A percentile compares a stretch with the other conserved stretches of the same genome.
Evolutionary conservation across 1,140 invertebrate species (phyloP).

Genomic region (Dendroctonus valens): DNA sequence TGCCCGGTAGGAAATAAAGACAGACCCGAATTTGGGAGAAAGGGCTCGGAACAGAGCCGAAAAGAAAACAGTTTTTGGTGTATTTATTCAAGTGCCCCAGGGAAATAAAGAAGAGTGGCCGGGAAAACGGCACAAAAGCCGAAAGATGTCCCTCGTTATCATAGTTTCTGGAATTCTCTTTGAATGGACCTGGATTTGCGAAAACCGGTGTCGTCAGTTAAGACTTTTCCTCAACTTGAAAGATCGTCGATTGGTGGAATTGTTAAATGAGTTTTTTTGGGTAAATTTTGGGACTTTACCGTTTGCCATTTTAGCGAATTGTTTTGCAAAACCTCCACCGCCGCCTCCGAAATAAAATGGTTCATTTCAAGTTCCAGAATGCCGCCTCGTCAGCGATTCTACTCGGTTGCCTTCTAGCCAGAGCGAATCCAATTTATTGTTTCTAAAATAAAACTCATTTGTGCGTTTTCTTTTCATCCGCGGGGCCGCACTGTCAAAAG

Average conservation of each 20-base stretch:
- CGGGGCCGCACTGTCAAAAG: too few species aligned
- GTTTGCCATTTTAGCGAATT: too few species aligned
- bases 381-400: slow-evolving; percentile 5
- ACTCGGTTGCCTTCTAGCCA: neutral
- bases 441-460: neutral
- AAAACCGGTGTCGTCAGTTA: neutral
- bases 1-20: neutral
- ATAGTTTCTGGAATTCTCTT: slow-evolving; percentile 11
- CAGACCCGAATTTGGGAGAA: neutral
- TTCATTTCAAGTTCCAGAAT: slow-evolving; percentile 4
- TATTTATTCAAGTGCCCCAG: slow-evolving; percentile 11
- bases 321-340: neutral
- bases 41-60: neutral
- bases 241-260: too few species aligned
- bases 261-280: too few species aligned
- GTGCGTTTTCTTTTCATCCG: neutral
- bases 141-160: slow-evolving; percentile 19
- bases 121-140: slow-evolving; percentile 12
- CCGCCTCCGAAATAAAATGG: neutral
- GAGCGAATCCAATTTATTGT: neutral
- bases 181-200: neutral
- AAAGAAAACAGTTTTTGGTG: slow-evolving; percentile 5
- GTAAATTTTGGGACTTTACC: too few species aligned
- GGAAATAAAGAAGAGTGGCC: slow-evolving; percentile 8
- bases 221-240: too few species aligned